Conservation (phyloP, 2,797 vertebrate genomes). For the Petrocephalus sullivani region DNA sequence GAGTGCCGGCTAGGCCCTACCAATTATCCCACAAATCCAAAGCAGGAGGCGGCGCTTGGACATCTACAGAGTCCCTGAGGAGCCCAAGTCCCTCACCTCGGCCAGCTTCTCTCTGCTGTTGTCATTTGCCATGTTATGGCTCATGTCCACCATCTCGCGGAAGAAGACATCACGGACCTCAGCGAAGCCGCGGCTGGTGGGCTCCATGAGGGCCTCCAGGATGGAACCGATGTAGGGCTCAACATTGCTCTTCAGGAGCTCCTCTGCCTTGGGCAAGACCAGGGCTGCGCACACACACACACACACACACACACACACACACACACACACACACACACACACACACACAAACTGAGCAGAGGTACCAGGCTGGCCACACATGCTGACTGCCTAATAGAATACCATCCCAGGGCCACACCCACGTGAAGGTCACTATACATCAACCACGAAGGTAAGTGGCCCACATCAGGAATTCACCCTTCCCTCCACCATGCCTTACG, state of each 20-base stretch:
- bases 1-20: not conserved
- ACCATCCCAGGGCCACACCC: no score
- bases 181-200: conserved; percentile 85
- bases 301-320: not conserved
- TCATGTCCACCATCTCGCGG: conserved; percentile 85
- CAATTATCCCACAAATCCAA: not conserved
- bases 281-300: conserved; percentile 56
- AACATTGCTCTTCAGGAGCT: conserved; percentile 74
- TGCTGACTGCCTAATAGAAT: not conserved
- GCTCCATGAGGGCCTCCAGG: conserved; percentile 92
- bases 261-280: conserved; percentile 77
- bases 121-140: conserved; percentile 81
- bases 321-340: not conserved
- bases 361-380: not conserved
- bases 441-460: not conserved
- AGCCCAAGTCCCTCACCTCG: conserved; percentile 65
- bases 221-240: conserved; percentile 92
- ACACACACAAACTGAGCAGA: not conserved
- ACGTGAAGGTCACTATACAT: not conserved
- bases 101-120: conserved; percentile 72
- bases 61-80: not conserved
- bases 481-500: not conserved
- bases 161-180: conserved; percentile 88
- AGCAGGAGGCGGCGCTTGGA: not conserved
- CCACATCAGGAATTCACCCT: not conserved